These are phyloP conservation scores for Trilocha varians DNA, from an alignment of 2,888 invertebrate genomes.

Conservation along the genomic window DNA sequence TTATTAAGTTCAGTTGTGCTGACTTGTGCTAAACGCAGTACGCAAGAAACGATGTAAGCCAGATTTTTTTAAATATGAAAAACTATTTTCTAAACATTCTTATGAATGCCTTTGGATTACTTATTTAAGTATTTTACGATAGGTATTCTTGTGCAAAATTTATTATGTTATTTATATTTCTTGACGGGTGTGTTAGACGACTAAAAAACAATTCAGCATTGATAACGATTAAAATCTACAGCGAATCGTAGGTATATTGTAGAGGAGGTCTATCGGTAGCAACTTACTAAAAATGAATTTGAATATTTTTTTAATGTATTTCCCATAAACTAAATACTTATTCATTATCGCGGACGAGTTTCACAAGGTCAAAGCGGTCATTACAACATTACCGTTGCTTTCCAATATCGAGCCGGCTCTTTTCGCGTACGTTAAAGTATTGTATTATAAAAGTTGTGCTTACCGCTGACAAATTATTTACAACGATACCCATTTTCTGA, in stretches of 20 bases:
- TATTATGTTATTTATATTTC: too few relatives aligned
- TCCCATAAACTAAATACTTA: constrained; percentile 28
- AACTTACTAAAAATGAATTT: too few relatives aligned
- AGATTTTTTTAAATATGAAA: constrained; percentile 10
- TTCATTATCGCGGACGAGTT: constrained; percentile 66
- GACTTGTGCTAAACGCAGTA: constrained; percentile 1
- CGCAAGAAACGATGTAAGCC: constrained; percentile 6
- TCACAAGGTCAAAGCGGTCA: constrained; percentile 73
- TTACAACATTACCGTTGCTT: constrained; percentile 67
- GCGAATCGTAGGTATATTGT: too few relatives aligned
- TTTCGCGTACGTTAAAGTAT: constrained; percentile 12
- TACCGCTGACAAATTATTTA: constrained; percentile 60
- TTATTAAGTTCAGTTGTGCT: constrained; percentile 4
- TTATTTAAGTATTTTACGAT: too few relatives aligned
- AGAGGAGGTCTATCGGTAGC: too few relatives aligned
- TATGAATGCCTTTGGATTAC: too few relatives aligned
- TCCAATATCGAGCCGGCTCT: constrained; percentile 54
- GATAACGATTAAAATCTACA: too few relatives aligned
- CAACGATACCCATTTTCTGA: constrained; percentile 57
- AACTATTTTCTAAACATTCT: too few relatives aligned
- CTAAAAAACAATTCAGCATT: too few relatives aligned
- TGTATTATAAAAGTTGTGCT: constrained; percentile 26
- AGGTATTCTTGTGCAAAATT: too few relatives aligned
- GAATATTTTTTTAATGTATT: too few relatives aligned
- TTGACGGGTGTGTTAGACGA: too few relatives aligned